These are phyloP conservation scores for Ecliptopera silaceata DNA, from an alignment of 2,888 invertebrate genomes.

Conservation along the genomic window DNA sequence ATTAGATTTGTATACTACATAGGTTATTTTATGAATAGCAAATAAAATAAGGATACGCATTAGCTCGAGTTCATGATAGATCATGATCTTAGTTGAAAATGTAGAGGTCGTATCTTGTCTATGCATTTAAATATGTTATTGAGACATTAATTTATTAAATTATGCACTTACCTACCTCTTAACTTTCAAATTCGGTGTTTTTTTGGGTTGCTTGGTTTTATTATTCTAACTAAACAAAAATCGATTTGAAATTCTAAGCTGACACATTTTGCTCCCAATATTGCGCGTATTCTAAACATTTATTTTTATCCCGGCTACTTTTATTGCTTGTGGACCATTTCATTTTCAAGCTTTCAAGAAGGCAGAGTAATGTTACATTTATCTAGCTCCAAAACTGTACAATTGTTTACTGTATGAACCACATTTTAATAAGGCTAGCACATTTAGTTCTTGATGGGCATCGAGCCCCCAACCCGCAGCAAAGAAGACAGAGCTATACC, in stretches of 20 bases:
- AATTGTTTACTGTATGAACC: no score
- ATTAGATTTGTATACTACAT: constrained; percentile 24
- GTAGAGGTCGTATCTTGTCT: constrained; percentile 30
- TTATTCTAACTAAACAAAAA: constrained; percentile 8
- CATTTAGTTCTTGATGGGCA: no score
- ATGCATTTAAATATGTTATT: constrained; percentile 22
- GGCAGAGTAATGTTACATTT: no score
- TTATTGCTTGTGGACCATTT: neutral
- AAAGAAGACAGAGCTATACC: no score
- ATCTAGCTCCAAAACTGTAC: no score
- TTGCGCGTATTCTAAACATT: constrained; percentile 1
- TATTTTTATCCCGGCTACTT: neutral
- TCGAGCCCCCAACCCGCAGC: no score
- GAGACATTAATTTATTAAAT: constrained; percentile 17
- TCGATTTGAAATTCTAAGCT: constrained; percentile 14
- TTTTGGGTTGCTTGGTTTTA: constrained; percentile 14
- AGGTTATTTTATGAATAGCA: constrained; percentile 20
- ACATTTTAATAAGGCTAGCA: no score
- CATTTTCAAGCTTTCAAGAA: neutral
- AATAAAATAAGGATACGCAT: constrained; percentile 22
- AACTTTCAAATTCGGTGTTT: constrained; percentile 24
- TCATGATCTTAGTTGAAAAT: constrained; percentile 28
- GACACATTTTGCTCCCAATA: constrained; percentile 5
- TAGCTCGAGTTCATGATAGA: constrained; percentile 20
- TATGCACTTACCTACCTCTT: constrained; percentile 10